These are phyloP conservation scores for Thymelicus acteon DNA, from an alignment of 2,888 invertebrate species.

Conservation along the genomic window DNA sequence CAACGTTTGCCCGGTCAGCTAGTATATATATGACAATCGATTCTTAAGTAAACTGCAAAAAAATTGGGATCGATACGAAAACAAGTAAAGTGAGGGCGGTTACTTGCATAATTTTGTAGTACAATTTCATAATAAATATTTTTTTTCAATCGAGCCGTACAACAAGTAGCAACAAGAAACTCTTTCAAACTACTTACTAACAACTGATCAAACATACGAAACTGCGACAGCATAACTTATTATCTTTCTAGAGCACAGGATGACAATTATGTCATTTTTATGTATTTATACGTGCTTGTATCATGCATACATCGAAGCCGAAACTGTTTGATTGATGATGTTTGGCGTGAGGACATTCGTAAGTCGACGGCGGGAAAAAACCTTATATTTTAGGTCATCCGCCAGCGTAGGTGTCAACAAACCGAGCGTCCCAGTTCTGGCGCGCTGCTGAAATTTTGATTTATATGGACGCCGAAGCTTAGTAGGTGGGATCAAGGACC, in stretches of 20 bases:
- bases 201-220: constrained; percentile 7
- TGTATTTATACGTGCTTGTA: constrained; percentile 18
- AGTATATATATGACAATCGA: too few species aligned
- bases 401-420: constrained; percentile 33
- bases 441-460: constrained; percentile 28
- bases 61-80: too few species aligned
- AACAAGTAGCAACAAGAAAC: neutral
- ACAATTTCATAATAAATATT: too few species aligned
- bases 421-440: constrained; percentile 30
- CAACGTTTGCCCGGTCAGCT: too few species aligned
- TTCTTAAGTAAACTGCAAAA: too few species aligned
- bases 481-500: constrained; percentile 13
- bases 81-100: too few species aligned
- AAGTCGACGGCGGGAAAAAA: constrained; percentile 24
- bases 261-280: constrained; percentile 41
- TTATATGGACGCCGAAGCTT: constrained; percentile 18
- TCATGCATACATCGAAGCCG: constrained; percentile 10
- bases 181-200: neutral
- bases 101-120: too few species aligned
- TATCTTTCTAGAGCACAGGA: constrained; percentile 53
- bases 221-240: constrained; percentile 4
- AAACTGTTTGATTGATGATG: constrained; percentile 31
- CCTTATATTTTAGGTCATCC: constrained; percentile 28
- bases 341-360: constrained; percentile 31
- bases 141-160: neutral